Conservation (phyloP, 1,140 invertebrate genomes). For the Camponotus pennsylvanicus region DNA sequence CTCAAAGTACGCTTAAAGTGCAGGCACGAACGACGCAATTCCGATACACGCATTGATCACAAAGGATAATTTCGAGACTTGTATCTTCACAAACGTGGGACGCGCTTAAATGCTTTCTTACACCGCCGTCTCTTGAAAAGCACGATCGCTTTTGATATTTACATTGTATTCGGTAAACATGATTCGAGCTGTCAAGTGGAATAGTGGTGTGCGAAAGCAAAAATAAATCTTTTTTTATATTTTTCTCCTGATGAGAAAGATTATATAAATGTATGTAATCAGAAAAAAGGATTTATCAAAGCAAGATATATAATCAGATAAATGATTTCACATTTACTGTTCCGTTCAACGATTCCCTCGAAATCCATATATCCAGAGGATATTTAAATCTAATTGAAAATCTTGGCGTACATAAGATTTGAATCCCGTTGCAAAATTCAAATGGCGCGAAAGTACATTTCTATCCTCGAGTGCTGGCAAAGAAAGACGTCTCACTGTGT, state of each 20-base stretch:
- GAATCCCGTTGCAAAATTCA: neutral
- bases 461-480: slow-evolving; percentile 5
- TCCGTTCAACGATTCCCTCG: neutral
- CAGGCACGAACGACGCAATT: neutral
- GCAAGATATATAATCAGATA: neutral
- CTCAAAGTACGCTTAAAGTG: neutral
- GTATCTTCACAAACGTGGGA: neutral
- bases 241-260: neutral
- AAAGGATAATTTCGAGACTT: neutral
- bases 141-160: neutral
- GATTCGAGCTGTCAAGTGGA: slow-evolving; percentile 1
- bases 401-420: neutral
- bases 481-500: slow-evolving; percentile 27
- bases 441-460: slow-evolving; percentile 14
- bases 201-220: neutral
- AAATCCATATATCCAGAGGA: neutral
- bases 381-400: neutral
- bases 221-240: slow-evolving; percentile 7
- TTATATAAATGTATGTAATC: neutral
- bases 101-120: neutral
- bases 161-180: neutral
- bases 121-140: neutral
- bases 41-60: neutral
- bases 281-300: slow-evolving; percentile 9
- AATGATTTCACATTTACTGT: slow-evolving; percentile 4